Evolutionary conservation across 2,888 invertebrate species (phyloP).

Genomic region (Cynaeus angustus): DNA sequence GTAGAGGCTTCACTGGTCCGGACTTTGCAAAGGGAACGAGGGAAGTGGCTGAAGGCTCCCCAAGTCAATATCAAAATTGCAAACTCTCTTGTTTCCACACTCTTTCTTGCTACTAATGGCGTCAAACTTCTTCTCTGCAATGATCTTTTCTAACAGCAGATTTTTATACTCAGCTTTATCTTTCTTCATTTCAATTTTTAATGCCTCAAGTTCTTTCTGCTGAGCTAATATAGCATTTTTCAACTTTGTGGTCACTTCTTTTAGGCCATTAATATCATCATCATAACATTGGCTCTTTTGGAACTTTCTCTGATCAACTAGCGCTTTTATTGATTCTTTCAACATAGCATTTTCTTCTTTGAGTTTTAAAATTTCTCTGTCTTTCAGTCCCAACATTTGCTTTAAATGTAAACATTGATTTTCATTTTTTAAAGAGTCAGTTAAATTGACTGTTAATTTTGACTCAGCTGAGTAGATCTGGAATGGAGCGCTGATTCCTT

Average conservation of each 20-base stretch:
- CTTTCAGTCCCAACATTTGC: conserved; percentile 41
- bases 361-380: conserved; percentile 57
- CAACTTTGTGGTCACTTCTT: conserved; percentile 56
- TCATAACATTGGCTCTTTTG: conserved; percentile 54
- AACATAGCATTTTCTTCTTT: conserved; percentile 63
- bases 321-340: conserved; percentile 56
- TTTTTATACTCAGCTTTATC: conserved; percentile 60
- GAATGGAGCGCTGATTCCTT: conserved; percentile 67
- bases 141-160: conserved; percentile 58
- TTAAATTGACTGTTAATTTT: conserved; percentile 14
- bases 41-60: conserved; percentile 62
- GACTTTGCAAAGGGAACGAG: conserved; percentile 58
- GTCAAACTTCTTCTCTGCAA: conserved; percentile 60
- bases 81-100: conserved; percentile 43
- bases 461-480: conserved; percentile 58
- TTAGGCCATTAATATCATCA: conserved; percentile 58
- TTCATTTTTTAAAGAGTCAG: conserved; percentile 31
- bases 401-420: conserved; percentile 24
- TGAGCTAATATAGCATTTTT: conserved; percentile 58
- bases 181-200: conserved; percentile 61
- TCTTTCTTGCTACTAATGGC: conserved; percentile 45
- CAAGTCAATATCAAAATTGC: conserved; percentile 55
- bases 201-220: conserved; percentile 62
- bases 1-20: background rate
- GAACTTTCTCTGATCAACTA: conserved; percentile 53